Percentiles rank a stretch among this genome's conserved stretches.
Evolutionary conservation across 1,140 invertebrate genomes (phyloP).

Genomic region (Lepidurus packardi): DNA sequence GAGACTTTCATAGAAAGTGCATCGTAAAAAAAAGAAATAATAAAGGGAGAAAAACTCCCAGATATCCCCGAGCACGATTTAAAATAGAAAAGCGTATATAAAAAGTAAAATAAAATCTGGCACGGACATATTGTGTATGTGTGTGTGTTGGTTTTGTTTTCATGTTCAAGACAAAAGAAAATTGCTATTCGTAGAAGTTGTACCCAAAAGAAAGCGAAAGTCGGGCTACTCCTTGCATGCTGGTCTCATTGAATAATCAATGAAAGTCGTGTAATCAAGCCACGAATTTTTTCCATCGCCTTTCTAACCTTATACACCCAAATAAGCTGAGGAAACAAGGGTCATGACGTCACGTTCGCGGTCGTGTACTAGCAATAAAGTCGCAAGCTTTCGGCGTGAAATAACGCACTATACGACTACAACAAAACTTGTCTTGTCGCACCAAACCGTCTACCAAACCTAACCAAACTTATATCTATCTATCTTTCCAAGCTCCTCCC

Average conservation of each 20-base stretch:
- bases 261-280: background rate
- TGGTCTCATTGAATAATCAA: background rate
- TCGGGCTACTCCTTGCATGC: background rate
- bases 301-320: background rate
- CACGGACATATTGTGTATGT: no score
- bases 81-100: no score
- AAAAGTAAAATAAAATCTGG: no score
- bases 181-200: no score
- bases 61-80: no score
- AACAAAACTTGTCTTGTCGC: no score
- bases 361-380: background rate
- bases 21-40: no score
- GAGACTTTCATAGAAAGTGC: no score
- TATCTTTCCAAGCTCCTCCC: background rate
- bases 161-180: no score
- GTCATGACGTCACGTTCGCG: background rate
- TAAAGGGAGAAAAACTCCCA: no score
- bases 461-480: background rate
- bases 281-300: background rate
- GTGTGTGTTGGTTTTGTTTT: no score
- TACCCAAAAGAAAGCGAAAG: constrained; percentile 9
- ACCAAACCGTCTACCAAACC: background rate
- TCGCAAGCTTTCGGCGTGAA: background rate
- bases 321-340: background rate
- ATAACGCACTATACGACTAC: background rate